Conservation (phyloP, 2,113 vertebrate species). For the Microcebus lehilahytsara region DNA sequence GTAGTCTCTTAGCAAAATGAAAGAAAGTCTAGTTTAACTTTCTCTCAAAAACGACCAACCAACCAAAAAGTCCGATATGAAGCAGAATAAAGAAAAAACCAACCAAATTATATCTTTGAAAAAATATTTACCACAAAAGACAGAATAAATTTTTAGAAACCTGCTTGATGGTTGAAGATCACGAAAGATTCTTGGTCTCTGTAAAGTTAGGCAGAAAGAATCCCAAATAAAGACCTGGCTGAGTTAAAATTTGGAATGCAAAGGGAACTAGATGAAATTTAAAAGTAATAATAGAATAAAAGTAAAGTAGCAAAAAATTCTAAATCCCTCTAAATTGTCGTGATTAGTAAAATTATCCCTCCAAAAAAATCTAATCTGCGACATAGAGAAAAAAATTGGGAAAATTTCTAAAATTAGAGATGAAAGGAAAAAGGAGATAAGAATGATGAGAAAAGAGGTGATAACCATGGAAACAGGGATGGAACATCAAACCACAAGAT, state of each 20-base stretch:
- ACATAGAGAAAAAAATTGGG: not conserved
- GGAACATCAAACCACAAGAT: not conserved
- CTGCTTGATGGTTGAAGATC: not conserved
- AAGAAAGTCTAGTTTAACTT: constrained; percentile 29
- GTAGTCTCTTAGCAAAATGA: not conserved
- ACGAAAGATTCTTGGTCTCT: not conserved
- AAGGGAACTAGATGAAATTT: not conserved
- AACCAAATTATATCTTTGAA: not conserved
- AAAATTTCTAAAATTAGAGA: constrained; percentile 43
- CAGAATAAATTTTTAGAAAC: constrained; percentile 37
- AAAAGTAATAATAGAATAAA: not conserved
- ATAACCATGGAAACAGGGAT: constrained; percentile 36
- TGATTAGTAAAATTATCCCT: not conserved
- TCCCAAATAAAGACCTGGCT: not conserved
- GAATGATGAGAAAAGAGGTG: not conserved
- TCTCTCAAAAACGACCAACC: not conserved
- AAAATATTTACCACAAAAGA: constrained; percentile 40
- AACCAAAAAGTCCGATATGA: not conserved
- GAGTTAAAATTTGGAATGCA: constrained; percentile 17
- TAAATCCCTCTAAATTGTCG: not conserved
- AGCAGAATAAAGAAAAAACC: not conserved
- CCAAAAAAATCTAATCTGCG: not conserved
- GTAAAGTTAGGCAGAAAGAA: not conserved
- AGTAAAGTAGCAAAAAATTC: not conserved
- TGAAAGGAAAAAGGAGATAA: not conserved